Evolutionary conservation across 2,888 invertebrate species (phyloP).

Genomic region (Athalia circularis): DNA sequence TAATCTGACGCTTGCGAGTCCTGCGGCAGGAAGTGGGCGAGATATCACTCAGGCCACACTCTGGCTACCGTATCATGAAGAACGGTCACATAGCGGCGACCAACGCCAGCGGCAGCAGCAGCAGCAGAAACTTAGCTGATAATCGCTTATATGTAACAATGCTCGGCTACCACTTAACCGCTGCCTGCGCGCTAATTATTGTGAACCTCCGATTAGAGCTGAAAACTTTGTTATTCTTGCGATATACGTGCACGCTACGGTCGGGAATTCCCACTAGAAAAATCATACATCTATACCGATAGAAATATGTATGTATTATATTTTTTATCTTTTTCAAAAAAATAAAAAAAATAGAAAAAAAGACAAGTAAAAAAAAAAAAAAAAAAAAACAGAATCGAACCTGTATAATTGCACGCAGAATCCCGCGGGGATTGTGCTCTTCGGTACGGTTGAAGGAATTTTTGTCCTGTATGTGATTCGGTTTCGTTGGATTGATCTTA

Average conservation of each 20-base stretch:
- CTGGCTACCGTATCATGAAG: slow-evolving; percentile 16
- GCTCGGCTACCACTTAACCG: slow-evolving; percentile 34
- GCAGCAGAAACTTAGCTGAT: slow-evolving; percentile 21
- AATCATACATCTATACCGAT: too few species aligned
- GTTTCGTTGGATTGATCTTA: too few species aligned
- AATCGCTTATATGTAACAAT: slow-evolving; percentile 37
- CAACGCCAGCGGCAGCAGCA: slow-evolving; percentile 16
- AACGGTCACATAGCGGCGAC: slow-evolving; percentile 1
- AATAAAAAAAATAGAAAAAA: too few species aligned
- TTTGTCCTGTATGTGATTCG: too few species aligned
- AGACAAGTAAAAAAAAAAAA: too few species aligned
- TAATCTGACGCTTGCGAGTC: slow-evolving; percentile 52
- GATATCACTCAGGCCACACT: slow-evolving; percentile 34
- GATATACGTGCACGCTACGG: not conserved
- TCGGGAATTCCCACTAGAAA: not conserved
- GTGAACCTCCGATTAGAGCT: slow-evolving; percentile 28
- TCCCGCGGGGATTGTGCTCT: too few species aligned
- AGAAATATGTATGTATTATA: too few species aligned
- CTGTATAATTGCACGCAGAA: too few species aligned
- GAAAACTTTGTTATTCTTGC: slow-evolving; percentile 34
- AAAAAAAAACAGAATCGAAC: too few species aligned
- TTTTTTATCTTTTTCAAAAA: too few species aligned
- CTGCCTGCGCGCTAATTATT: slow-evolving; percentile 39
- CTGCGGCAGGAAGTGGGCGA: slow-evolving; percentile 35
- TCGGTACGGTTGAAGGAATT: too few species aligned